Base-by-base conservation (phyloP, 2,113 vertebrate genomes). In the Plecturocebus donacophilus region DNA sequence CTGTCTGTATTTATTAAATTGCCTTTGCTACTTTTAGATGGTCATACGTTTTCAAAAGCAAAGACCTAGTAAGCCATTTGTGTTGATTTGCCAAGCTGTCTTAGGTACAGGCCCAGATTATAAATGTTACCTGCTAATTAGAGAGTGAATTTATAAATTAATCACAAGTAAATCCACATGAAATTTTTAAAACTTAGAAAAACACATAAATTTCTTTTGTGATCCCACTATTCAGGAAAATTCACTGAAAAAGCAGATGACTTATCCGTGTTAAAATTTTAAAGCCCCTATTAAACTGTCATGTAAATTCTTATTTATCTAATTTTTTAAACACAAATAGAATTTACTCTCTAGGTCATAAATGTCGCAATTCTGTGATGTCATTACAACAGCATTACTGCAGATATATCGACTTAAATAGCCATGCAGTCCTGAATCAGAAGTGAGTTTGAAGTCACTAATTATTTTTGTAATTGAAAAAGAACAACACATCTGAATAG, bases 1-100 rank as follows among this genome's bases (percentile, higher is more conserved):
- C 25, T 71, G 71, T 82, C 92, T 81, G 30, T 77, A 68, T 87
- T 86, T 84, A 93, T 83, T 95, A 76, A 88, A 83, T 47, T 77
- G 70, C 42, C 66, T 84, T 89, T 61, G 54, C 8, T 84, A 56
- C 73, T 47, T 95, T 80, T 47, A 45, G 38, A 80, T 89, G 49
- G 38, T 70, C 58, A 3, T 54, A 70, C 7, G 20, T 92, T 90
- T 91, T 61, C 49, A 90, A 93, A 77, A 94, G 56, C 66, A 95
- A 95, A 84, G 52, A 71, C 20, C 49, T 71, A 86, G 32, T 58
- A 73, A 90, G 30, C 19, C 30, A 16, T 85, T 85, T 81, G 79
- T 79, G 30, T 71, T 85, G 71, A 87, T 84, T 87, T 64, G 45
- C 52, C 91, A 73, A 64, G 8, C 80, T 75, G 21, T 95, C 47